Base-by-base conservation (phyloP, 2,113 vertebrate species). In the Pteruthius melanotis region DNA sequence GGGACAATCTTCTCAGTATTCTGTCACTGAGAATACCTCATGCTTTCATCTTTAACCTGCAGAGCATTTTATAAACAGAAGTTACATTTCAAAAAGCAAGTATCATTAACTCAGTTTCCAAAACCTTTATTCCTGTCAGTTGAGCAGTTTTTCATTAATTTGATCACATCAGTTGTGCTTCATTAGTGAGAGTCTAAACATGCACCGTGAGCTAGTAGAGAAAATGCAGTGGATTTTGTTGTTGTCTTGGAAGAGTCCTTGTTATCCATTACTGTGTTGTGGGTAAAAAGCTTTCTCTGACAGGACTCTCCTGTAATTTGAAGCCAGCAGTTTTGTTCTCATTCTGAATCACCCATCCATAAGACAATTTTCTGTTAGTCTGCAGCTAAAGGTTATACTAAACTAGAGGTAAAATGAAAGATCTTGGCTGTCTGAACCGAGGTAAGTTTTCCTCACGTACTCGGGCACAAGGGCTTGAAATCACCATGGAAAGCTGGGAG, bases 381-480 rank as follows among this genome's bases (percentile, higher is more conserved):
- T 91, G 40, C 63, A 65, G 8, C 28, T 49, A 40, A 75, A 61
- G 45, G 7, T 45, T 53, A 6, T 13, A 21, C 20, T 52, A 49
- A 78, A 72, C 21, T 16, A 57, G 23, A 53, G 31, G 50, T 37
- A 42, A 63, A 69, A 69, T 16, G 13, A 79, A 83, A 68, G 40
- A 60, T 22, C 88, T 68, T 28, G 30, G 2, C 53, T 57, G 2
- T 35, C 21, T 35, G 44, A 78, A 57, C 14, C 15, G 28, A 66
- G 24, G 40, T 26, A 33, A 2, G 0, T 82, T 71, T 37, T 65
- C 40, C 53, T 37, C 44, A 64, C 0, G 0, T 22, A 28, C 13
- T 15, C 23, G 11, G 1, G 0, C 13, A 21, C 37, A 6, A 6
- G 15, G n/a, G 7, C 10, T 37, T 70, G 47, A 80, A 92, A 79